Evolutionary conservation across 2,888 invertebrate species (phyloP).

Genomic region (Entomobrya proxima): DNA sequence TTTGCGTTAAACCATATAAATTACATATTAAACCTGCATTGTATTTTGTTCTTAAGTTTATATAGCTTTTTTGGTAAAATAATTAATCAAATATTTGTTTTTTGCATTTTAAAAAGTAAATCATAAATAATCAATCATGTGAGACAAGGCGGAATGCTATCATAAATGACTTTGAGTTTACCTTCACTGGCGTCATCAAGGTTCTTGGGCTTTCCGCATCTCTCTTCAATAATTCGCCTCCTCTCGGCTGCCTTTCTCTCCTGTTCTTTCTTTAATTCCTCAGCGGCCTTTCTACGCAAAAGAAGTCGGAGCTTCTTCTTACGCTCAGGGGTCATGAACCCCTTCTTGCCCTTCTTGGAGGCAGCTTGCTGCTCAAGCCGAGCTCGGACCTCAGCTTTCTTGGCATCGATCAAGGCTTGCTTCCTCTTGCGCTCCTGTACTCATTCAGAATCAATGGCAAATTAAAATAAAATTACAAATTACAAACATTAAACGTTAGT

Average conservation of each 20-base stretch:
- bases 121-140: neutral
- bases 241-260: slow-evolving; percentile 98
- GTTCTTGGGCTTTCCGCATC: slow-evolving; percentile 94
- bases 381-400: slow-evolving; percentile 98
- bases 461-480: neutral
- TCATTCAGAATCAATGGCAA: neutral
- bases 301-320: slow-evolving; percentile 99
- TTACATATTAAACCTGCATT: no score
- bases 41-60: no score
- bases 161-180: slow-evolving; percentile 78
- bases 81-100: neutral
- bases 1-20: no score
- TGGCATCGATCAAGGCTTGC: slow-evolving; percentile 98
- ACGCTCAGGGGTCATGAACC: slow-evolving; percentile 97
- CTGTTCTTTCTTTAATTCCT: slow-evolving; percentile 99
- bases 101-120: neutral
- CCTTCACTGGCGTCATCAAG: slow-evolving; percentile 96
- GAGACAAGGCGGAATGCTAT: neutral
- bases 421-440: slow-evolving; percentile 96
- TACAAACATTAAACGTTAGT: no score
- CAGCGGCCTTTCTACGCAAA: slow-evolving; percentile 99
- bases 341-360: slow-evolving; percentile 99
- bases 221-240: slow-evolving; percentile 96
- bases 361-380: slow-evolving; percentile 99
- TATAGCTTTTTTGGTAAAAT: no score